Evolutionary conservation across 2,888 invertebrate genomes (phyloP).

Genomic region (Dysmachus trigonus): DNA sequence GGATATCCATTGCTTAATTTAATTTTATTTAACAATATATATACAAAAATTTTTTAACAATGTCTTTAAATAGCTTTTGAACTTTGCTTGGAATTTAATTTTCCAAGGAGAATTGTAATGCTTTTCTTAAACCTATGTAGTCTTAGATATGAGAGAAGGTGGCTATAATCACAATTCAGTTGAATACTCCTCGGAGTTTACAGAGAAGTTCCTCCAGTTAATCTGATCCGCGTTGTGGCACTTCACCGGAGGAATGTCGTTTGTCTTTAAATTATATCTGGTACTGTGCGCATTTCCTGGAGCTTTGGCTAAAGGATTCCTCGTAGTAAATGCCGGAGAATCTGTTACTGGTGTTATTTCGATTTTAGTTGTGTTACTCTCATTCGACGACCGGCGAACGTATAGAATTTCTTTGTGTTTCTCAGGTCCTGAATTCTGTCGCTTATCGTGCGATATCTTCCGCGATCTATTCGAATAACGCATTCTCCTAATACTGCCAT

Average conservation of each 20-base stretch:
- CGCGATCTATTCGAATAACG: conserved; percentile 58
- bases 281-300: not conserved
- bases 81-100: conserved; percentile 26
- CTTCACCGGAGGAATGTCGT: conserved; percentile 50
- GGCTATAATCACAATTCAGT: conserved; percentile 61
- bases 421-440: not conserved
- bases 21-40: conserved; percentile 38
- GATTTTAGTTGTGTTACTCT: conserved; percentile 58
- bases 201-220: conserved; percentile 66
- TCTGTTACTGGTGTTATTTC: conserved; percentile 62
- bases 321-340: conserved; percentile 53
- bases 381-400: conserved; percentile 59
- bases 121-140: conserved; percentile 16
- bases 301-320: conserved; percentile 53
- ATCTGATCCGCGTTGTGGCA: conserved; percentile 62
- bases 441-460: conserved; percentile 42
- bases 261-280: conserved; percentile 5
- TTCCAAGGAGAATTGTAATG: conserved; percentile 12
- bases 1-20: not conserved
- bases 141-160: conserved; percentile 34
- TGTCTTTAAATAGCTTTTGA: conserved; percentile 29
- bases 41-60: conserved; percentile 35
- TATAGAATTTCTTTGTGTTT: conserved; percentile 62
- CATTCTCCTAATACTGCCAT: conserved; percentile 53
- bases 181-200: conserved; percentile 64